A percentile compares a stretch with the other conserved stretches of the same genome.
These are phyloP conservation scores for Agrypnia vestita DNA, from an alignment of 1,140 invertebrate species.

Conservation along the genomic window DNA sequence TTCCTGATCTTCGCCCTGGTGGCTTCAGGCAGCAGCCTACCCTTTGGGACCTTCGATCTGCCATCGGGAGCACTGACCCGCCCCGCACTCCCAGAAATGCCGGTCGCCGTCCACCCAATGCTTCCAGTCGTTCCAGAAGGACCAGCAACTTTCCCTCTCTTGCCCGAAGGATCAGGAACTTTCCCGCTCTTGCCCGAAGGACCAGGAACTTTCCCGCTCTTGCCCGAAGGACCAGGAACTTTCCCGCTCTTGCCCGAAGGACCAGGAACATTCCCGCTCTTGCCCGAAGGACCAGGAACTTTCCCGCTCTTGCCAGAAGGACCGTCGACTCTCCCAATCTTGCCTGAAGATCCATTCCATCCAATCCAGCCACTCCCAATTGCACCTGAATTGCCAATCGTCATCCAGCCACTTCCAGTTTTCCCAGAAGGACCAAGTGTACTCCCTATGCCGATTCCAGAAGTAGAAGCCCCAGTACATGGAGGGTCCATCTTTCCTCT, in stretches of 20 bases:
- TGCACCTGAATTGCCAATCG: slow-evolving; percentile 8
- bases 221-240: too few species aligned
- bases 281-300: too few species aligned
- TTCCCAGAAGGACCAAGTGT: neutral
- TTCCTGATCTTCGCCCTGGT: slow-evolving; percentile 8
- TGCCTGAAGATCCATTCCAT: neutral
- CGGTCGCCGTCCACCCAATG: neutral
- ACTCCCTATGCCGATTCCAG: slow-evolving; percentile 1
- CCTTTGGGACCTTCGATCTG: neutral
- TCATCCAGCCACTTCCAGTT: neutral
- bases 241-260: slow-evolving; percentile 8
- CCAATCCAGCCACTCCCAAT: slow-evolving; percentile 5
- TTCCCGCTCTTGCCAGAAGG: too few species aligned
- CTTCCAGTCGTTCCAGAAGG: neutral
- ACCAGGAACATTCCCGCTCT: slow-evolving; percentile 1
- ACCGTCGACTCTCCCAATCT: too few species aligned
- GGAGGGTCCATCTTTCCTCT: neutral
- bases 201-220: too few species aligned
- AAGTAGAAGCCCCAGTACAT: too few species aligned
- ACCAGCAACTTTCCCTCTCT: too few species aligned
- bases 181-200: too few species aligned
- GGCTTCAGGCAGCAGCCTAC: neutral
- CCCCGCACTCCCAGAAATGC: neutral
- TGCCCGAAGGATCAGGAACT: too few species aligned
- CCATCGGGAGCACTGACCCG: neutral